These are phyloP conservation scores for Adineta ricciae DNA, from an alignment of 2,888 invertebrate genomes.

Conservation along the genomic window DNA sequence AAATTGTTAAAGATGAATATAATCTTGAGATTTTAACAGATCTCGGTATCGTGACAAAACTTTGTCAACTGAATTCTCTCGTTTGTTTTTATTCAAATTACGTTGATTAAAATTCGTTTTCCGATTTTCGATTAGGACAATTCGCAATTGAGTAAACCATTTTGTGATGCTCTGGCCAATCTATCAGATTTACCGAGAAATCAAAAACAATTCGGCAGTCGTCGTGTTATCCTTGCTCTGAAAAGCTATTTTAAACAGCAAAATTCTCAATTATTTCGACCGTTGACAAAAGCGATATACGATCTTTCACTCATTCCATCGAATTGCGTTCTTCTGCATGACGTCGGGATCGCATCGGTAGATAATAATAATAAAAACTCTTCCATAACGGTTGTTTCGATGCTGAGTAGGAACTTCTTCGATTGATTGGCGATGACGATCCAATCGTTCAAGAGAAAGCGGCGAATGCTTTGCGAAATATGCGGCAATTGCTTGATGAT, in stretches of 20 bases:
- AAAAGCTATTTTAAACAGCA: background rate
- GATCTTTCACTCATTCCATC: constrained; percentile 18
- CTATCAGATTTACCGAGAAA: background rate
- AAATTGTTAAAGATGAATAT: constrained; percentile 1
- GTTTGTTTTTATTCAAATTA: background rate
- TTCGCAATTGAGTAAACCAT: constrained; percentile 4
- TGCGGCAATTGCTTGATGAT: background rate
- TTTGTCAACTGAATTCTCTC: background rate
- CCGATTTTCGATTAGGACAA: background rate
- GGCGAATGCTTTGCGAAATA: background rate
- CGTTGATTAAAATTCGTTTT: background rate
- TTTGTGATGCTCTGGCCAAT: background rate
- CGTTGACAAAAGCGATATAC: constrained; percentile 7
- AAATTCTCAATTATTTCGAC: background rate
- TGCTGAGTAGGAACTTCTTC: background rate
- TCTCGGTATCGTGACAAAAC: background rate
- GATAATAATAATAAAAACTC: too few species aligned
- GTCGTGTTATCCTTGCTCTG: background rate
- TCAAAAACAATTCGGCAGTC: background rate
- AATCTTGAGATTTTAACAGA: background rate
- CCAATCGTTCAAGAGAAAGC: background rate
- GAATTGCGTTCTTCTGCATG: background rate
- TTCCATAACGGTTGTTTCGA: background rate
- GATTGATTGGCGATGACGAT: constrained; percentile 19
- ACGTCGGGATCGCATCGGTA: background rate